Conservation (phyloP, 2,888 invertebrate species). For the Macropis europaea region DNA sequence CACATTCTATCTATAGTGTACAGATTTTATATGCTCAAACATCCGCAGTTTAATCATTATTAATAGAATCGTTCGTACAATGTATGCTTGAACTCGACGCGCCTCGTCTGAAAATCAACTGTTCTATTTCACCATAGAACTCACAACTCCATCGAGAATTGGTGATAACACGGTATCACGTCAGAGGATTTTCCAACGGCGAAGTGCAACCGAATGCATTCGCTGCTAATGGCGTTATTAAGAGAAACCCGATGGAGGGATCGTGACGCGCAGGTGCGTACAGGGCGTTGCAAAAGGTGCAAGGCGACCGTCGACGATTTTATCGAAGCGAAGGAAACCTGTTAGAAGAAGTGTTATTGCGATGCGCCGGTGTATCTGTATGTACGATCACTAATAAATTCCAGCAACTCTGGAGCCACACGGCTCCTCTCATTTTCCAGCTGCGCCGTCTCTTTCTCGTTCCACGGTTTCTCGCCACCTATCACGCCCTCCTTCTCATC, state of each 20-base stretch:
- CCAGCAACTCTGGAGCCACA: conserved; percentile 59
- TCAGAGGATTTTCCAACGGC: conserved; percentile 3
- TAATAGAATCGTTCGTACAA: too few relatives aligned
- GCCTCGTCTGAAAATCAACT: too few relatives aligned
- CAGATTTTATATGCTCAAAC: too few relatives aligned
- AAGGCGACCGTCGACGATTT: conserved; percentile 72
- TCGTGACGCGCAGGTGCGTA: conserved; percentile 59
- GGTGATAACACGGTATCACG: neutral
- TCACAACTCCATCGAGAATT: neutral
- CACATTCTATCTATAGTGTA: too few relatives aligned
- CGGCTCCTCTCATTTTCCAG: conserved; percentile 54
- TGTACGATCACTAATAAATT: conserved; percentile 76
- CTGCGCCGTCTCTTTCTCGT: conserved; percentile 18
- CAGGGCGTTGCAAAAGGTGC: conserved; percentile 69
- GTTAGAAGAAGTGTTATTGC: conserved; percentile 77
- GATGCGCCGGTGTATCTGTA: conserved; percentile 72
- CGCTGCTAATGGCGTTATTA: conserved; percentile 64
- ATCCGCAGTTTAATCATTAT: too few relatives aligned
- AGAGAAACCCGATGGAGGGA: conserved; percentile 52
- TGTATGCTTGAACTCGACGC: too few relatives aligned
- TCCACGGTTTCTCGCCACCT: conserved; percentile 6
- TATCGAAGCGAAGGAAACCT: conserved; percentile 74
- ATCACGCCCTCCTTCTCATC: neutral
- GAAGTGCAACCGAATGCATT: conserved; percentile 1
- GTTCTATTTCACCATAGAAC: neutral